Evolutionary conservation across 2,113 vertebrate species (phyloP), one percentile per base, ranked within the genome.

Genomic region (Tragelaphus strepsiceros): DNA sequence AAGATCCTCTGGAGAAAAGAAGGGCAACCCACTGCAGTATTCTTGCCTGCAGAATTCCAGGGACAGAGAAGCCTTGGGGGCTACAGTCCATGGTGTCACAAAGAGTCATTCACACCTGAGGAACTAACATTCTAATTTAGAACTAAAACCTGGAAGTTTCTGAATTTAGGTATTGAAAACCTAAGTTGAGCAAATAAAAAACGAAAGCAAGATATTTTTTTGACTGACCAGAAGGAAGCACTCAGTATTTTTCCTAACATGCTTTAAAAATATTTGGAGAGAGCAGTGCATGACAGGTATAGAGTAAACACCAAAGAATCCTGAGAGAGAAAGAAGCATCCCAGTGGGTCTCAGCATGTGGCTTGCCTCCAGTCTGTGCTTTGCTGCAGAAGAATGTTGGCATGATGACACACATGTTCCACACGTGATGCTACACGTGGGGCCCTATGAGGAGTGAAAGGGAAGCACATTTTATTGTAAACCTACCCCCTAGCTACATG

Each of bases 101-200:
- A 43, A 77, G 12, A 77, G 24, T 8, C 39, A 43, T 43, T 3
- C 12, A 77, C 39, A 15, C 0, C 22, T 7, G 39, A 43, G 71
- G 11, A 43, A 77, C 22, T 14, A 2, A 26, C 2, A 26, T 0
- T 64, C 1, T 49, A 64, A 84, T 54, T 89, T 62, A 93, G 16
- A 93, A 77, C 6, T 90, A 83, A 96, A 93, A n/a, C 54, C 10
- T 35, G 9, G 17, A 46, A 17, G 9, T 77, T 54, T 96, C 16
- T 84, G 51, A 89, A 35, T 26, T 32, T 84, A 93, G 4, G 0
- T 56, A 32, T 30, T 43, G 62, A 62, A 77, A 93, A 35, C 16
- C 8, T 30, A 88, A 92, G 39, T 61, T 93, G 54, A 96, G 11
- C 15, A 93, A 88, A 83, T 88, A 35, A 51, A 74, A 62, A 67